Evolutionary conservation across 2,797 vertebrate genomes (phyloP).

Genomic region (Sciurus vulgaris): DNA sequence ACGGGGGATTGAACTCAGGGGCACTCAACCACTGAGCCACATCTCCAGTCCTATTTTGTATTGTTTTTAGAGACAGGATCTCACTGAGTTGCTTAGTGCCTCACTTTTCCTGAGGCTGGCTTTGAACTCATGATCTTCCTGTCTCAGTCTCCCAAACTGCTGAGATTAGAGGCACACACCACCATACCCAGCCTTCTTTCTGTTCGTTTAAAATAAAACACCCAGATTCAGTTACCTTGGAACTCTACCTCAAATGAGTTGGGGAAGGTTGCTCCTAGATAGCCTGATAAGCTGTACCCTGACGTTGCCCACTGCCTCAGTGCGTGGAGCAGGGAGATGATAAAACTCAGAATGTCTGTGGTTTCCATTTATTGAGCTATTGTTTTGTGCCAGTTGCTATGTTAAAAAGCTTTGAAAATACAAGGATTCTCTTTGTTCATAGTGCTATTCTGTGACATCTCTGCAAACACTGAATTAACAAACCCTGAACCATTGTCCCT

Average conservation of each 20-base stretch:
- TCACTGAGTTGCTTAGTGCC: no score
- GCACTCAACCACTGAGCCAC: no score
- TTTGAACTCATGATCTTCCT: no score
- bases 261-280: background rate
- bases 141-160: no score
- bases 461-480: background rate
- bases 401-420: background rate
- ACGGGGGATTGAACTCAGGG: no score
- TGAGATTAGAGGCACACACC: no score
- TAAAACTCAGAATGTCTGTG: background rate
- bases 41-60: no score
- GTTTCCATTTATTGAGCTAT: background rate
- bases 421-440: background rate
- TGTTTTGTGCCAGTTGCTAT: background rate
- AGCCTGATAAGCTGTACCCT: no score
- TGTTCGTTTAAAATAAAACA: constrained; percentile 40
- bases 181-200: no score
- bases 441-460: background rate
- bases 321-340: background rate
- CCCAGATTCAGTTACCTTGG: background rate
- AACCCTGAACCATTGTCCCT: background rate
- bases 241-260: background rate
- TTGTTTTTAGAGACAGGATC: no score
- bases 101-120: no score
- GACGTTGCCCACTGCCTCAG: no score